Conservation (phyloP, 2,113 vertebrate species). For the Geococcyx californianus region DNA sequence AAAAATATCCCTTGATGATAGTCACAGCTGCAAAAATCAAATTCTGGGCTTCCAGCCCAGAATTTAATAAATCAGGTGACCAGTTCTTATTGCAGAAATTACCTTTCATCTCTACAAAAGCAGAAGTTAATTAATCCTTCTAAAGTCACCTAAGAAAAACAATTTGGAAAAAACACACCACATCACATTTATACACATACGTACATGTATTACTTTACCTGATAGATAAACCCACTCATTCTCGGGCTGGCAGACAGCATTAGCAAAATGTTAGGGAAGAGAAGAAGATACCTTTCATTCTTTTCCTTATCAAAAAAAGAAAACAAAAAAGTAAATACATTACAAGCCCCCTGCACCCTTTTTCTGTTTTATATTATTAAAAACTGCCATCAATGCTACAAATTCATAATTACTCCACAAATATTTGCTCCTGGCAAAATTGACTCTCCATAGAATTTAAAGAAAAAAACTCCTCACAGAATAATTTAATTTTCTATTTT, state of each 20-base stretch:
- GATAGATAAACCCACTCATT: constrained; percentile 99
- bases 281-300: constrained; percentile 95
- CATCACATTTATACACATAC: not conserved
- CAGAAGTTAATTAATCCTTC: not conserved
- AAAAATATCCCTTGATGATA: not conserved
- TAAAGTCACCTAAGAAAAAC: not conserved
- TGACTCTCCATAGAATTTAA: not conserved
- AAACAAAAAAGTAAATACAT: constrained; percentile 28
- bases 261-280: constrained; percentile 94
- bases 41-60: not conserved
- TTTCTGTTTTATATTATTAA: not conserved
- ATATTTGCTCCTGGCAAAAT: not conserved
- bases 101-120: not conserved
- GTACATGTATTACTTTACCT: constrained; percentile 75
- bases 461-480: not conserved
- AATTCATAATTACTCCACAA: not conserved
- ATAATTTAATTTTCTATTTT: not conserved
- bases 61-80: not conserved
- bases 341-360: not conserved
- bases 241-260: constrained; percentile 97
- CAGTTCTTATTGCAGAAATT: not conserved
- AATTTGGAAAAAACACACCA: not conserved
- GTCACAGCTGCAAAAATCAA: not conserved
- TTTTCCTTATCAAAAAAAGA: constrained; percentile 85
- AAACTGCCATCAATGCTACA: not conserved